Evolutionary conservation across 2,888 invertebrate genomes (phyloP).

Genomic region (Apamea anceps): DNA sequence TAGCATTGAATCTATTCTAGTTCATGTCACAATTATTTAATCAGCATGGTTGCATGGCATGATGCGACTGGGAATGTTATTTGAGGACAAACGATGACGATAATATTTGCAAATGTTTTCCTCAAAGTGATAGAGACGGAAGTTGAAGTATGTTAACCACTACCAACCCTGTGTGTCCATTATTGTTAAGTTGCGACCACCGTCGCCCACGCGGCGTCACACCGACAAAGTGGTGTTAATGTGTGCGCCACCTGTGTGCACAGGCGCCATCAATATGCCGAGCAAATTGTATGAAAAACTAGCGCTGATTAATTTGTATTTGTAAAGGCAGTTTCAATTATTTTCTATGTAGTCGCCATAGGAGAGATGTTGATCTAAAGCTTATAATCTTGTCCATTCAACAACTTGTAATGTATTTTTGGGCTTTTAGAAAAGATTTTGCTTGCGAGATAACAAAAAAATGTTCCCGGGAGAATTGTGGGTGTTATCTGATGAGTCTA

Average conservation of each 20-base stretch:
- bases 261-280: slow-evolving; percentile 62
- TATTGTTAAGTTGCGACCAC: slow-evolving; percentile 65
- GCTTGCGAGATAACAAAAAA: background rate
- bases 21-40: slow-evolving; percentile 39
- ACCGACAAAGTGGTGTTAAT: slow-evolving; percentile 62
- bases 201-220: slow-evolving; percentile 66
- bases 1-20: slow-evolving; percentile 44
- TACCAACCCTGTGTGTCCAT: slow-evolving; percentile 63
- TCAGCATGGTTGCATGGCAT: slow-evolving; percentile 3
- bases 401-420: background rate
- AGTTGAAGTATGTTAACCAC: slow-evolving; percentile 35
- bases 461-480: background rate
- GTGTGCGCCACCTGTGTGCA: slow-evolving; percentile 68
- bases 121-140: slow-evolving; percentile 25
- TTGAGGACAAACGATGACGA: slow-evolving; percentile 1
- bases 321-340: slow-evolving; percentile 51
- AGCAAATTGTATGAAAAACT: slow-evolving; percentile 58
- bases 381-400: slow-evolving; percentile 2
- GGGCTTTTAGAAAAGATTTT: background rate
- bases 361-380: slow-evolving; percentile 4
- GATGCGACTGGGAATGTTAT: background rate
- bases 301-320: slow-evolving; percentile 57
- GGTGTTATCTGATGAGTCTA: slow-evolving; percentile 2
- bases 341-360: slow-evolving; percentile 25
- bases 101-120: slow-evolving; percentile 27